phyloP scores from a whole-genome alignment of 2,797 vertebrate genomes.

The Brachyrhaphis roseni region DNA sequence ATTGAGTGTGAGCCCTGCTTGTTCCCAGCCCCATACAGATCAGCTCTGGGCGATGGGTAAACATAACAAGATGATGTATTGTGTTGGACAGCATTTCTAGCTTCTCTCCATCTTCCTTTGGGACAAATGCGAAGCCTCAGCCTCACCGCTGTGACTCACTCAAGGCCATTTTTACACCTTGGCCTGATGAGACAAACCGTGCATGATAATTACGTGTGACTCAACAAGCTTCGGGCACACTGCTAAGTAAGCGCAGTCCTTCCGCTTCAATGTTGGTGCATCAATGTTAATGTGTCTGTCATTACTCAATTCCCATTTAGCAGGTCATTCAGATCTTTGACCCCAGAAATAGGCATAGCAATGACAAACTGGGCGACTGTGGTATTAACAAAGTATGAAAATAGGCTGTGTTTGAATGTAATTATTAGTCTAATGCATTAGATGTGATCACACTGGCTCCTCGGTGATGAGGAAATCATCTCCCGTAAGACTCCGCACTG shows the following conservation, averaged over 20 bases:
- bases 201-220: slow-evolving; percentile 74
- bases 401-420: slow-evolving; percentile 74
- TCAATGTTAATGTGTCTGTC: slow-evolving; percentile 45
- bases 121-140: slow-evolving; percentile 54
- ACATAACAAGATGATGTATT: slow-evolving; percentile 69
- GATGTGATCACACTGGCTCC: slow-evolving; percentile 79
- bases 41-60: slow-evolving; percentile 55
- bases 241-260: slow-evolving; percentile 45
- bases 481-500: slow-evolving; percentile 66
- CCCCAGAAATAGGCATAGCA: slow-evolving; percentile 75
- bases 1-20: slow-evolving; percentile 37
- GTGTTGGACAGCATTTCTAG: slow-evolving; percentile 53
- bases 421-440: slow-evolving; percentile 83
- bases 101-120: slow-evolving; percentile 52
- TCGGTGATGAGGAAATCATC: slow-evolving; percentile 77
- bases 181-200: slow-evolving; percentile 69
- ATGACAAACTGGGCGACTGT: slow-evolving; percentile 67
- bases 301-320: slow-evolving; percentile 68
- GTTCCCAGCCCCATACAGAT: slow-evolving; percentile 20
- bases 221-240: slow-evolving; percentile 62
- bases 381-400: slow-evolving; percentile 79
- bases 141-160: slow-evolving; percentile 63
- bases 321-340: slow-evolving; percentile 66
- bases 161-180: slow-evolving; percentile 74
- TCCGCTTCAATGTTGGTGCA: slow-evolving; percentile 31